phyloP scores from a whole-genome alignment of 2,888 invertebrate species.

The Cerastis rubricosa region DNA sequence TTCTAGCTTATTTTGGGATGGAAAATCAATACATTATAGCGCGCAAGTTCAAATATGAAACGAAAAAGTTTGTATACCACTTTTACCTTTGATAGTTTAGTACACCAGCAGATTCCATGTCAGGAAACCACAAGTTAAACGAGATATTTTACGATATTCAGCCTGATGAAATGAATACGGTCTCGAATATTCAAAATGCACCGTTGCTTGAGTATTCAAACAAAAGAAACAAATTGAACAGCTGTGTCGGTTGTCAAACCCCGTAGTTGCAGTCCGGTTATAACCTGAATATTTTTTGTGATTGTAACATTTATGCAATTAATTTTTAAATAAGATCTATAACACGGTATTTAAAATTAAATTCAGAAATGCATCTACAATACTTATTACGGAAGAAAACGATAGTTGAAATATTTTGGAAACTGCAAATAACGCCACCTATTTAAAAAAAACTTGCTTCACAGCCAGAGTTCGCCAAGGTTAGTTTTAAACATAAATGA shows the following conservation, averaged over 20 bases:
- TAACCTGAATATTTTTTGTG: slow-evolving; percentile 10
- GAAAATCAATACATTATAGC: slow-evolving; percentile 89
- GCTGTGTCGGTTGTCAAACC: slow-evolving; percentile 66
- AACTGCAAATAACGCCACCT: slow-evolving; percentile 35
- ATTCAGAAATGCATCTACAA: background rate
- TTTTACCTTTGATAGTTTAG: slow-evolving; percentile 77
- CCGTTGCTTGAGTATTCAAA: slow-evolving; percentile 72
- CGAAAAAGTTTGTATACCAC: slow-evolving; percentile 50
- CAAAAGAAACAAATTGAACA: slow-evolving; percentile 69
- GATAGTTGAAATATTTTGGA: background rate
- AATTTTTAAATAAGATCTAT: background rate
- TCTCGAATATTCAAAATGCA: slow-evolving; percentile 60
- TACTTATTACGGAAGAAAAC: background rate
- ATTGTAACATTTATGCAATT: slow-evolving; percentile 3
- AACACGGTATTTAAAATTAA: background rate
- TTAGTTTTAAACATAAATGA: background rate
- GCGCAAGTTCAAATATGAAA: slow-evolving; percentile 85
- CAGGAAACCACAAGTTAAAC: slow-evolving; percentile 18
- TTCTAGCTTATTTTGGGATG: slow-evolving; percentile 86
- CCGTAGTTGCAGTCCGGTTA: background rate
- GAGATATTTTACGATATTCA: slow-evolving; percentile 20
- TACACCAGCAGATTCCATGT: slow-evolving; percentile 76
- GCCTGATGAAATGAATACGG: slow-evolving; percentile 25
- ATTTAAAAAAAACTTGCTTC: background rate
- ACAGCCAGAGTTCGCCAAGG: too few species aligned